Percentiles rank a stretch among this genome's conserved stretches.
Evolutionary conservation across 2,797 vertebrate genomes (phyloP).

Genomic region (Xenops minutus): DNA sequence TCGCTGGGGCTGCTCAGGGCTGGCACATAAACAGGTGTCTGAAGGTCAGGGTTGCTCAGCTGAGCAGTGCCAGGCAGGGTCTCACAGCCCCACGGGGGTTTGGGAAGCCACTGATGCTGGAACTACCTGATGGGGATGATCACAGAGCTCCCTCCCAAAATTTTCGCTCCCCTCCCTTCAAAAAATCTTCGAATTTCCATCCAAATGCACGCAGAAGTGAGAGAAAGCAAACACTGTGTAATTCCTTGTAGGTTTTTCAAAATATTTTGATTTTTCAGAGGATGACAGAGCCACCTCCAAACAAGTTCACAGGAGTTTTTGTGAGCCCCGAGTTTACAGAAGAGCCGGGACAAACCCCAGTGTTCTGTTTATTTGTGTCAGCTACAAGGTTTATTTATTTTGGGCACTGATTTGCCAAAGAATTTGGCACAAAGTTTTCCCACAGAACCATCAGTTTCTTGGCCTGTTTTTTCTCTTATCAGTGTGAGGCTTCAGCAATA

Average conservation of each 20-base stretch:
- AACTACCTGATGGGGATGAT: neutral
- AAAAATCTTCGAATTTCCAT: neutral
- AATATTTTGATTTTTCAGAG: neutral
- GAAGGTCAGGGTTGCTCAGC: neutral
- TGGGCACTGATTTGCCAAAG: neutral
- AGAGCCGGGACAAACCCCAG: neutral
- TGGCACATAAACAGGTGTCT: neutral
- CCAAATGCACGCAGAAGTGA: fast-evolving
- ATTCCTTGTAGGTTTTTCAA: fast-evolving
- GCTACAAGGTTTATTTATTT: neutral
- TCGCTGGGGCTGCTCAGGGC: neutral
- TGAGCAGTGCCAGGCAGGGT: fast-evolving
- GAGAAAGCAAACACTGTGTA: fast-evolving
- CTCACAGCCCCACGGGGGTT: neutral
- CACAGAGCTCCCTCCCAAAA: neutral
- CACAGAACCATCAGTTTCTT: neutral
- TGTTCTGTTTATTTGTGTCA: neutral
- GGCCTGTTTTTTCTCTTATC: neutral
- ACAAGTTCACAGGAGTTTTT: fast-evolving
- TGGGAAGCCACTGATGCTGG: neutral
- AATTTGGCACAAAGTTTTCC: neutral
- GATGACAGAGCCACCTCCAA: fast-evolving
- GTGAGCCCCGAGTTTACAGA: neutral
- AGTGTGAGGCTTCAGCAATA: neutral
- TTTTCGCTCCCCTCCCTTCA: neutral